Evolutionary conservation across 2,888 invertebrate genomes (phyloP).

Genomic region (Rhagonycha lutea): DNA sequence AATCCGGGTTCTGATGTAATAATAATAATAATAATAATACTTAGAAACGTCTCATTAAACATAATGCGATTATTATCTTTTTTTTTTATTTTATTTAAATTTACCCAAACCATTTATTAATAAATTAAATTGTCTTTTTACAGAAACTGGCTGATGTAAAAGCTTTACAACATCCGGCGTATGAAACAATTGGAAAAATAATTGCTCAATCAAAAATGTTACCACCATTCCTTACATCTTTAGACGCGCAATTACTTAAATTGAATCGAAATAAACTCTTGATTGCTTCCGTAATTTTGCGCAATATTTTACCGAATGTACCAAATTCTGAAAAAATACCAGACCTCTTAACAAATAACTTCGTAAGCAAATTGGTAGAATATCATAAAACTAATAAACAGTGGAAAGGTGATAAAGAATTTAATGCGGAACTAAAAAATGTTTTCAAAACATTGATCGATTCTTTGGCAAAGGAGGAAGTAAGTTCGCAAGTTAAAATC

Average conservation of each 20-base stretch:
- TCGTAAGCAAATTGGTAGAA: conserved; percentile 66
- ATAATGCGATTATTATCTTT: neutral
- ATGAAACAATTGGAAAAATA: conserved; percentile 62
- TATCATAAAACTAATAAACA: conserved; percentile 66
- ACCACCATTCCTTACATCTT: conserved; percentile 61
- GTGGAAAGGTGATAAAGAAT: conserved; percentile 62
- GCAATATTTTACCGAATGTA: conserved; percentile 58
- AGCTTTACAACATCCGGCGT: conserved; percentile 67
- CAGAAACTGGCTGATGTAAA: conserved; percentile 64
- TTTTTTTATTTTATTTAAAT: neutral
- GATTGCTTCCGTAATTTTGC: conserved; percentile 63
- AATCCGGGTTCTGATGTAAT: neutral
- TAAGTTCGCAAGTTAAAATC: conserved; percentile 60
- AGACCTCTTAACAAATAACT: conserved; percentile 65
- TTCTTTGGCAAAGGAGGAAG: conserved; percentile 57
- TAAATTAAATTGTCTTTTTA: conserved; percentile 40
- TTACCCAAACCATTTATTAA: neutral
- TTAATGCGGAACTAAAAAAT: conserved; percentile 62
- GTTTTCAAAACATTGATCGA: conserved; percentile 59
- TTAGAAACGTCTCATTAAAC: neutral
- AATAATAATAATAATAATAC: neutral
- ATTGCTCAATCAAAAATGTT: conserved; percentile 60
- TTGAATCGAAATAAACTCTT: conserved; percentile 65
- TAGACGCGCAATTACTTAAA: conserved; percentile 57
- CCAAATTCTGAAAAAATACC: conserved; percentile 60